Base-by-base conservation (phyloP, 2,888 invertebrate species). In the Dasypogon diadema region DNA sequence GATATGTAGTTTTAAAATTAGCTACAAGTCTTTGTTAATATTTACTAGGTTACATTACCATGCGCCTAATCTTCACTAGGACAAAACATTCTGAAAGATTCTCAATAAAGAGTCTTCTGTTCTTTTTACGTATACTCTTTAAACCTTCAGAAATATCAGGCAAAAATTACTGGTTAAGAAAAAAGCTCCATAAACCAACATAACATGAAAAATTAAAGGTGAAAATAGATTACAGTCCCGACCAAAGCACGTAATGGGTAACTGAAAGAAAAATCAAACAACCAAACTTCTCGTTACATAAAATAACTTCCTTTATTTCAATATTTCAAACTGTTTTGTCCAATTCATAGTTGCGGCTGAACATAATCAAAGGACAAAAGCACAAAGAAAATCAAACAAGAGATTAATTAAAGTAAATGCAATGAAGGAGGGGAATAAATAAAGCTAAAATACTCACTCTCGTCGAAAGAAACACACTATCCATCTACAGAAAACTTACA, bases 401-500 rank as follows among this genome's bases (percentile, higher is more conserved):
- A 58, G 5, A 24, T 2, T 26, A 26, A 26, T 8, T n/a, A 22
- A 2, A 26, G n/a, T 26, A 16, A 58, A 24, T 2, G 12, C 10
- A 60, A 60, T 24, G 1, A 1, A 24, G 26, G 12, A 6, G 26
- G 26, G n/a, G 10, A n/a, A 60, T 16, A 60, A 30, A 60, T 26
- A 30, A 26, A 60, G n/a, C n/a, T 26, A 60, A 34, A 60, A 5
- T 16, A 34, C 16, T 24, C 8, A 60, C 30, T 34, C 30, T 26
- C 30, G 26, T 10, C 10, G n/a, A 63, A 46, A 70, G 18, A 83
- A 81, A 6, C 1, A 12, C 42, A 42, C 34, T 30, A 30, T 12
- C n/a, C 42, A 42, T 18, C 18, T 60, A 60, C 18, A 60, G 26
- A n/a, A 37, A 42, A 60, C 78, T 80, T 82, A 54, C 83, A 83